A percentile compares a stretch with the other conserved stretches of the same genome.
These are phyloP conservation scores for Poicephalus gulielmi DNA, from an alignment of 2,113 vertebrate genomes.

Conservation along the genomic window DNA sequence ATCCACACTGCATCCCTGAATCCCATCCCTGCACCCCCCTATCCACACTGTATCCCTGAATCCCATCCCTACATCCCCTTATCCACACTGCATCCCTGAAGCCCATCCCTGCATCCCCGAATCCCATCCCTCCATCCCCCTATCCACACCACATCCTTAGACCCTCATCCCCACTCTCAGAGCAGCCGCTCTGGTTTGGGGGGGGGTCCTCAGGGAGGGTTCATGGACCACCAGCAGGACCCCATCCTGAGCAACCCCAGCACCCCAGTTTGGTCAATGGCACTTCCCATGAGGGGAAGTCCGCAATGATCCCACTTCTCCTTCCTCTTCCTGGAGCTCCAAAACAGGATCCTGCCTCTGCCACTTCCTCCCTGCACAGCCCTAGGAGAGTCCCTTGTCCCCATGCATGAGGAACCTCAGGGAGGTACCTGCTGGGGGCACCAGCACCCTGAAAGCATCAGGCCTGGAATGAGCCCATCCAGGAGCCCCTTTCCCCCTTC, in stretches of 20 bases:
- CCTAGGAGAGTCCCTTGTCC: background rate
- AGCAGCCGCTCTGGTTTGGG: background rate
- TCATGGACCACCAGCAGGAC: rapidly evolving
- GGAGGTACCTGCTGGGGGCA: background rate
- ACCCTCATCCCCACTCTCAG: background rate
- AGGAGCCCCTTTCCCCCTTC: background rate
- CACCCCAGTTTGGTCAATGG: background rate
- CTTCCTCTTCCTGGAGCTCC: background rate
- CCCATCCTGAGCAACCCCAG: background rate
- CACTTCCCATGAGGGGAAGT: background rate
- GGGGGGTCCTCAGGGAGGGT: too few relatives aligned
- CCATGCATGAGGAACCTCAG: background rate
- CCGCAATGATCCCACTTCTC: background rate
- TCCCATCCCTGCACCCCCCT: too few relatives aligned
- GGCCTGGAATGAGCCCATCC: rapidly evolving
- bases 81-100: too few relatives aligned
- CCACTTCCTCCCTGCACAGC: background rate
- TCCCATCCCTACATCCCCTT: too few relatives aligned
- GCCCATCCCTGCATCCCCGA: background rate
- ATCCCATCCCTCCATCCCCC: background rate
- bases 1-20: background rate
- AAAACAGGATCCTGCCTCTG: background rate
- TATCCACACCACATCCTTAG: background rate
- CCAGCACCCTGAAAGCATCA: background rate
- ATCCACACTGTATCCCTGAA: background rate